Evolutionary conservation across 2,113 vertebrate genomes (phyloP), one percentile per base, ranked within the genome.

Genomic region (Microtus ochrogaster): DNA sequence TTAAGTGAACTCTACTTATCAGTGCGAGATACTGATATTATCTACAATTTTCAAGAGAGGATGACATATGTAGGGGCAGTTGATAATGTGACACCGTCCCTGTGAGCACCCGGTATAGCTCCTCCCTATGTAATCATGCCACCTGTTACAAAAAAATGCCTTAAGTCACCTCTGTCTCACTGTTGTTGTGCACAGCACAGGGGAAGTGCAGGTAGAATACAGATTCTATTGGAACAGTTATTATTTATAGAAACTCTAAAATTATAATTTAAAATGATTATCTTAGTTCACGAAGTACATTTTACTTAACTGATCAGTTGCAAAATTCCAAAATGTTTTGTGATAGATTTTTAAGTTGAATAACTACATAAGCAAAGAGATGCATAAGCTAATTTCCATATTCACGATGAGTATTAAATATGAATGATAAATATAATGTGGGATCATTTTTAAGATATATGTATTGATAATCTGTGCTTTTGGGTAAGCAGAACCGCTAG

Each of bases 361-460:
- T 93, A 55, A 11, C 39, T 16, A 58, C 33, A 79, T 76, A 92
- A 92, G 8, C 79, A 81, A 96, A 90, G 6, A 41, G 76, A 73
- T n/a, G 17, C 17, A 47, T 79, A 92, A 95, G n/a, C 90, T 92
- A 98, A 39, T 26, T 94, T 96, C 92, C 92, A 89, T 81, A 7
- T 63, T 94, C 26, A 82, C 10, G 92, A 70, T 63, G 74, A 91
- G 95, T 65, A 61, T 16, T 90, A 73, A 85, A 82, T 66, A 84
- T 74, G 86, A 92, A 81, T 44, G 58, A 63, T 28, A 96, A 92
- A 44, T 73, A 55, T 77, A 30, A 74, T 72, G 96, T 26, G 26
- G 63, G 33, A 0, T 12, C 82, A 49, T 72, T 58, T 97, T 58
- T 91, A 74, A 90, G n/a, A 74, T 76, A 88, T 6, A 39, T 92